Percentiles rank a stretch among this genome's conserved stretches.
These are phyloP conservation scores for Sminthopsis crassicaudata DNA, from an alignment of 2,113 vertebrate genomes.

Conservation along the genomic window DNA sequence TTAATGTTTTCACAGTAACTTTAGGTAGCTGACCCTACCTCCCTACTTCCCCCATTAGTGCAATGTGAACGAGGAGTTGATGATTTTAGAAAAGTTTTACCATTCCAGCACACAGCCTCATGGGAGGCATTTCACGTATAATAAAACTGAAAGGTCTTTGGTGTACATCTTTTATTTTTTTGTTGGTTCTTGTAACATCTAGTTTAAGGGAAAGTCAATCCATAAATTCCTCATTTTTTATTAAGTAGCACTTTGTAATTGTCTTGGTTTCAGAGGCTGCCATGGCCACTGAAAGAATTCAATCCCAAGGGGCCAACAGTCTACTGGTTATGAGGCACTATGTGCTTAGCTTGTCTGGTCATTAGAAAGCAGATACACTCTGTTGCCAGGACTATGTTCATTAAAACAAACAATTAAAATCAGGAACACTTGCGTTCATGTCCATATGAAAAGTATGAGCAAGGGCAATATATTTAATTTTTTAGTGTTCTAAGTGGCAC, in stretches of 20 bases:
- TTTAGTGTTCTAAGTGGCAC: neutral
- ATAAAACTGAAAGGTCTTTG: neutral
- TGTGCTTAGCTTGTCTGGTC: neutral
- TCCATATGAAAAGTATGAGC: neutral
- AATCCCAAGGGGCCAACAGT: neutral
- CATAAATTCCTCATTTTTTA: conserved; percentile 13
- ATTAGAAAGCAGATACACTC: neutral
- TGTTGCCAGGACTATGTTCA: neutral
- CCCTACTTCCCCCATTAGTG: neutral
- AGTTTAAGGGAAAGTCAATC: conserved; percentile 8
- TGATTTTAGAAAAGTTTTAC: neutral
- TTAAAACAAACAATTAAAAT: neutral
- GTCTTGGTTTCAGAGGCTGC: neutral
- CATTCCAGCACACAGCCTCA: neutral
- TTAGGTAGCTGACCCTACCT: neutral
- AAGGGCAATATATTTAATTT: neutral
- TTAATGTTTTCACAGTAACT: neutral
- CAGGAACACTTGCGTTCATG: neutral
- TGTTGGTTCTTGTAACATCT: neutral
- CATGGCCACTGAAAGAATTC: neutral
- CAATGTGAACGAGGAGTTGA: neutral
- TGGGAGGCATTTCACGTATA: neutral
- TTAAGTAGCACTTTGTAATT: conserved; percentile 9
- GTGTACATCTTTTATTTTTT: neutral
- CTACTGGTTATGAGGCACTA: neutral